Base-by-base conservation (phyloP, 37 sponge, comb jelly and placozoan species). In the Cladorhizidae sp. region DNA sequence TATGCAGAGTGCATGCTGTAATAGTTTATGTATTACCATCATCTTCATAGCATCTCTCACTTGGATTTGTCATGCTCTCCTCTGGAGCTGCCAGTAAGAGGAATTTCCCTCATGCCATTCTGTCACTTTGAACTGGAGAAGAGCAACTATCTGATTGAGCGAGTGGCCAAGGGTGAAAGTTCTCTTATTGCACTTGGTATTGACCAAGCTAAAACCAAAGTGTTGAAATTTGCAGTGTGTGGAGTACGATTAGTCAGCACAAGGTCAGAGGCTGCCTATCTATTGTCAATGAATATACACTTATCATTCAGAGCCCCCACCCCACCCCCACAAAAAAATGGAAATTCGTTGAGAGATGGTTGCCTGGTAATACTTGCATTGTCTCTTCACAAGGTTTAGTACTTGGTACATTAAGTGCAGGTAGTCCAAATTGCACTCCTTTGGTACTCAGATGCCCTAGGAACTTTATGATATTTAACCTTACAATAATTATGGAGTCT, bases 41-140 rank as follows among this genome's bases (percentile, higher is more conserved):
- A n/a, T n/a, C 49, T 67, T 22, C 26, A 9, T 61, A 96, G 92
- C 40, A 89, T 97, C 5, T 84, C 89, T 26, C 45, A 97, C 39
- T 49, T 94, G 78, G 83, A 86, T n/a, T 40, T 32, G 12, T 85
- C 85, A 0, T 52, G 68, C n/a, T n/a, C 20, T 17, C 94, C 92
- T 1, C 87, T 93, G 54, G 81, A 79, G 61, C 51, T 98, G 17
- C 18, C 65, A 21, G 75, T 95, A 21, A 50, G 36, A 22, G 98
- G 98, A 1, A 49, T 40, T 1, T 85, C 97, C 52, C 86, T 95
- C 40, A 89, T 98, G 96, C 98, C 98, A 25, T 93, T 91, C 74
- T 98, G 98, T 75, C 98, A 98, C 87, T 98, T 98, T 86, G 98
- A 98, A 70, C 86, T 98, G 82, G 92, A 91, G 80, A 80, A 90